phyloP scores from a whole-genome alignment of 1,140 invertebrate species.

The Papilio helenus region DNA sequence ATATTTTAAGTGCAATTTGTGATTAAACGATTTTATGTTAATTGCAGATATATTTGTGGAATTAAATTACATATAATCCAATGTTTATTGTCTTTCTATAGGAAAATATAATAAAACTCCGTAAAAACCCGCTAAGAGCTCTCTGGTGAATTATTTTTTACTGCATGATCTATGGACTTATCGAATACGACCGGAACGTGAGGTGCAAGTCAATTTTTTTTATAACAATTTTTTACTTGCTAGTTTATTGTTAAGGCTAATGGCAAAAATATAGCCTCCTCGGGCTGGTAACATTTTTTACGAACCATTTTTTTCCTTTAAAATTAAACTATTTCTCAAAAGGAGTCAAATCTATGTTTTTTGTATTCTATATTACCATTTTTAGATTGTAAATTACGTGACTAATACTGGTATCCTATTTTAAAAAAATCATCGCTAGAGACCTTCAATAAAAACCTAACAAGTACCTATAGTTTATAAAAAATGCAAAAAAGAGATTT shows the following conservation, averaged over 20 bases:
- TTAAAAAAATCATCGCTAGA: too few relatives aligned
- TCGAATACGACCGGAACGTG: conserved; percentile 9
- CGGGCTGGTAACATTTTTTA: background rate
- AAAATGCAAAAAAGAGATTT: conserved; percentile 1
- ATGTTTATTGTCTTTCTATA: too few relatives aligned
- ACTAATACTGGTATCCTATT: too few relatives aligned
- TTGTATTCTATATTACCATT: too few relatives aligned
- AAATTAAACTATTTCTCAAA: too few relatives aligned
- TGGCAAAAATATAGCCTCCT: background rate
- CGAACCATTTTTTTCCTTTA: too few relatives aligned
- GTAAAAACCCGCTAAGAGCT: background rate
- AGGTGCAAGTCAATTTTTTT: background rate
- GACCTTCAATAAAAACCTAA: background rate
- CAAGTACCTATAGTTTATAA: conserved; percentile 6
- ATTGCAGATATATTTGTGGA: too few relatives aligned
- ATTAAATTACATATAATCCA: too few relatives aligned
- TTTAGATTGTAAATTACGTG: too few relatives aligned
- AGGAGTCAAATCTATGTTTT: too few relatives aligned
- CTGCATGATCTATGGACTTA: conserved; percentile 4
- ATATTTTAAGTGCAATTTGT: too few relatives aligned
- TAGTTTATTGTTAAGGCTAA: background rate
- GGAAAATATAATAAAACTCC: background rate
- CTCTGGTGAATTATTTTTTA: conserved; percentile 15
- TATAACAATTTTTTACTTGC: background rate
- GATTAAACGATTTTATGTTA: too few relatives aligned